Conservation (phyloP, 1,140 invertebrate species). For the Temnothorax nylanderi region DNA sequence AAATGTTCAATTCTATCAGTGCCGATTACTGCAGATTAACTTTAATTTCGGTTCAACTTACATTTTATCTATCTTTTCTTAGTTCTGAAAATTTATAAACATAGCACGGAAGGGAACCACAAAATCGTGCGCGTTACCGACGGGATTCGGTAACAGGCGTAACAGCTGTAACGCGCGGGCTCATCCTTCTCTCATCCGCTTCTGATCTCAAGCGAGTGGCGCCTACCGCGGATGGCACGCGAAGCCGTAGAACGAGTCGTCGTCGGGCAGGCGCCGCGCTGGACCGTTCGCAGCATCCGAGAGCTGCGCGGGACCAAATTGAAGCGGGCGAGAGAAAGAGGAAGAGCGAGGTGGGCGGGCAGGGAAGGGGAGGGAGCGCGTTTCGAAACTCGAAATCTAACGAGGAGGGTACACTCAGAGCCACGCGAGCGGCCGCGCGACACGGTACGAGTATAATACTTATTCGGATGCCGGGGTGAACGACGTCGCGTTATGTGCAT, state of each 20-base stretch:
- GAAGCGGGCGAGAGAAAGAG: slow-evolving; percentile 28
- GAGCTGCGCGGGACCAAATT: slow-evolving; percentile 58
- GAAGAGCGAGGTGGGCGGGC: background rate
- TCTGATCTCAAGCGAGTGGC: slow-evolving; percentile 26
- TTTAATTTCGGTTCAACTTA: no score
- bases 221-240: background rate
- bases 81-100: no score
- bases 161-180: no score
- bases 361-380: background rate
- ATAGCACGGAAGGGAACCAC: no score
- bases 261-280: slow-evolving; percentile 75
- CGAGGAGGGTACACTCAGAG: slow-evolving; percentile 73
- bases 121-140: no score
- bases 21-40: no score
- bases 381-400: slow-evolving; percentile 79
- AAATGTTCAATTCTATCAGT: no score
- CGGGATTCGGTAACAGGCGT: no score
- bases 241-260: slow-evolving; percentile 27
- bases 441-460: slow-evolving; percentile 71
- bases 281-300: slow-evolving; percentile 64
- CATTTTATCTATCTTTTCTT: no score
- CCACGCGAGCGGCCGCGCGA: slow-evolving; percentile 80
- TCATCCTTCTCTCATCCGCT: no score
- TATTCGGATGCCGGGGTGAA: slow-evolving; percentile 66
- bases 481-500: slow-evolving; percentile 69